These are phyloP conservation scores for Hormaphis cornu DNA, from an alignment of 1,140 invertebrate species.

Conservation along the genomic window DNA sequence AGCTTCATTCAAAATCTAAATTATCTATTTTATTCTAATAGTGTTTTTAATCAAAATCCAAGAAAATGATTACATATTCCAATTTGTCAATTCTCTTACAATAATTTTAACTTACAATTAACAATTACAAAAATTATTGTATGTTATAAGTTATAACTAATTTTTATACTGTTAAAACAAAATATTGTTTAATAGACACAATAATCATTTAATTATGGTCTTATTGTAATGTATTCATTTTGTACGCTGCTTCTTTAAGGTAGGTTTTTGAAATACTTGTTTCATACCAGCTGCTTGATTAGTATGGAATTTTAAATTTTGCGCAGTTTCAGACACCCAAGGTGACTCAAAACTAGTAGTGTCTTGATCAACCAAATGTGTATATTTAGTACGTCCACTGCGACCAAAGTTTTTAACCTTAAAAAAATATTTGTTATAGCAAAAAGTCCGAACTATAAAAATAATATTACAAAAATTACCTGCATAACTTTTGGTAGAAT, in stretches of 20 bases:
- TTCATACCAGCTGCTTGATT: conserved; percentile 92
- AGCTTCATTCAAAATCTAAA: too few species aligned
- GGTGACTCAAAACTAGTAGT: conserved; percentile 96
- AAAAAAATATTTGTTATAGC: conserved; percentile 34
- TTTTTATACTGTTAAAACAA: too few species aligned
- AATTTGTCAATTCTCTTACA: too few species aligned
- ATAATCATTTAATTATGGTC: too few species aligned
- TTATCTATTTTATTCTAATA: too few species aligned
- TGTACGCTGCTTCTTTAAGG: conserved; percentile 48
- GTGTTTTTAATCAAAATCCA: too few species aligned
- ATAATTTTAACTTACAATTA: too few species aligned
- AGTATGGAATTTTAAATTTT: conserved; percentile 83
- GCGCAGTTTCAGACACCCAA: conserved; percentile 83
- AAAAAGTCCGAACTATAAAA: background rate
- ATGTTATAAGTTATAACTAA: too few species aligned
- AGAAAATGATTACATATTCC: too few species aligned
- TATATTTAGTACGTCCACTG: conserved; percentile 97
- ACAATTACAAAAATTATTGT: too few species aligned
- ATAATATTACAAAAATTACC: conserved; percentile 41
- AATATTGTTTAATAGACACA: too few species aligned
- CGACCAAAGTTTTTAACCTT: conserved; percentile 98
- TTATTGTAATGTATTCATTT: background rate
- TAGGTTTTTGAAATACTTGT: conserved; percentile 82
- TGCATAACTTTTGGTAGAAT: conserved; percentile 99
- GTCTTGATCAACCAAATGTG: conserved; percentile 97